Evolutionary conservation across 1,140 invertebrate genomes (phyloP), one percentile per base, ranked within the genome.

Genomic region (Melitaea cinxia): DNA sequence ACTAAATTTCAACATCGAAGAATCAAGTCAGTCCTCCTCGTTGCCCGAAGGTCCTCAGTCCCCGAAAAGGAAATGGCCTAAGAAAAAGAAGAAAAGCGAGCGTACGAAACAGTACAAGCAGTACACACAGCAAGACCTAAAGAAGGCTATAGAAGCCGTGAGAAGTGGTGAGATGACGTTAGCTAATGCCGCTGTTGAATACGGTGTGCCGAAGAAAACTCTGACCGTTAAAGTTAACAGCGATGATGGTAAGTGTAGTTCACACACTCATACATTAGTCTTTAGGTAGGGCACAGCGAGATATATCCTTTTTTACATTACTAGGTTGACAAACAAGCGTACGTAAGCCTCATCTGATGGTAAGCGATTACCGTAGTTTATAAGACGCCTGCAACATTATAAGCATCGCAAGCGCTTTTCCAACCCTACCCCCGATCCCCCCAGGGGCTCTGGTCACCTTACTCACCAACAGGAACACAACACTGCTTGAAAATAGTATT

Each of bases 81-180:
- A 71, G 47, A 78, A 70, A 17, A 47, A 72, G 1, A 72, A 68
- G 1, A 75, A 68, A 19, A 17, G 33, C 0, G 62, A 72, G 26
- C 52, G 69, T 0, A 60, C 63, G 4, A 75, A 70, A 17, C 65
- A 64, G 12, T 82, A 82, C 60, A 75, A 80, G 24, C 72, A 78
- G 17, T 82, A 82, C 21, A 70, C 72, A 1, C 45, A 52, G 3
- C 17, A 49, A 0, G 50, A 62, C 14, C 14, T 77, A 9, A 23
- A 17, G 2, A 15, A 68, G 15, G 72, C 68, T 0, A 24, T 73
- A 1, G n/a, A 57, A 30, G 64, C 52, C 1, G 61, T 65, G 1
- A 21, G 39, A 1, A 58, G 24, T 5, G 60, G 60, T 1, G 54
- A 45, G 3, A 54, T 68, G 66, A 26, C 24, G 0, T 21, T 26